Conservation (phyloP, 2,888 invertebrate genomes). For the Poecilobothrus nobilitatus region DNA sequence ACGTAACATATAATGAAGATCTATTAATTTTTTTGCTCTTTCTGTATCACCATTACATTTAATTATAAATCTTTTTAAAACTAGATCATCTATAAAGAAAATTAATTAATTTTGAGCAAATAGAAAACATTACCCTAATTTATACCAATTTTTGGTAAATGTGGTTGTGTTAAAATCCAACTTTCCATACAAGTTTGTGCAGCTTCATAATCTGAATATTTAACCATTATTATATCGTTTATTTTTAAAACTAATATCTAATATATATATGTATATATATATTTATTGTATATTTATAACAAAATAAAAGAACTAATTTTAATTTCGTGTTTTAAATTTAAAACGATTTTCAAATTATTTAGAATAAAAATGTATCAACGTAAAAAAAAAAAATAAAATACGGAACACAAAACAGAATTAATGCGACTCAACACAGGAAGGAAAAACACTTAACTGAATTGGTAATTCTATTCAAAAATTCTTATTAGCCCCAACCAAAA, state of each 20-base stretch:
- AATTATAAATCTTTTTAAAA: slow-evolving; percentile 34
- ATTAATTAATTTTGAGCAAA: not conserved
- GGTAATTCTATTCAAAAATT: not conserved
- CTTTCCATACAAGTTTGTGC: not conserved
- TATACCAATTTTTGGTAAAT: slow-evolving; percentile 7
- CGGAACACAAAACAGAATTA: not conserved
- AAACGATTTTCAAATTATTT: too few relatives aligned
- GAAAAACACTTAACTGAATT: not conserved
- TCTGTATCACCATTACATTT: slow-evolving; percentile 34
- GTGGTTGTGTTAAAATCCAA: slow-evolving; percentile 7
- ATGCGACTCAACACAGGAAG: slow-evolving; percentile 1
- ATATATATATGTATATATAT: not conserved
- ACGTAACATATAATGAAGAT: slow-evolving; percentile 45
- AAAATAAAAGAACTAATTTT: too few relatives aligned
- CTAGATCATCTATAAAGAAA: slow-evolving; percentile 28
- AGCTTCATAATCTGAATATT: not conserved
- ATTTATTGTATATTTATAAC: not conserved
- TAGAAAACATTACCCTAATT: not conserved
- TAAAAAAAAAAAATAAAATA: not conserved
- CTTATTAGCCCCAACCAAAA: not conserved
- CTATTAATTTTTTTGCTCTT: slow-evolving; percentile 35
- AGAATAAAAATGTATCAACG: not conserved
- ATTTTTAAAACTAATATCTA: not conserved
- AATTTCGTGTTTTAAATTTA: too few relatives aligned
- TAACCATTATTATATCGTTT: not conserved